Evolutionary conservation across 2,113 vertebrate genomes (phyloP).

Genomic region (Chaenocephalus aceratus): DNA sequence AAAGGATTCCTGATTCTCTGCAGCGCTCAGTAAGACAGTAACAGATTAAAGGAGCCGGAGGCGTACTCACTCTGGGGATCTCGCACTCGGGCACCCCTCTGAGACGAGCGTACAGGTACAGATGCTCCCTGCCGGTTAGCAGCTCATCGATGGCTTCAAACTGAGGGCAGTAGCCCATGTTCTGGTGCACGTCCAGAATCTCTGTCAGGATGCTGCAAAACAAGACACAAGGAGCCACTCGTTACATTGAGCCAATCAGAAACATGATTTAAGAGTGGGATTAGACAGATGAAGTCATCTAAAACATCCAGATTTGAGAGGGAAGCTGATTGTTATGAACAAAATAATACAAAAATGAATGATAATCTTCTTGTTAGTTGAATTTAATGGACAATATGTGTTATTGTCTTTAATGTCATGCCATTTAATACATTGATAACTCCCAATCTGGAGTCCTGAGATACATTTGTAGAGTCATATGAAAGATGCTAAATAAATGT

Average conservation of each 20-base stretch:
- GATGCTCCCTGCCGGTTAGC: conserved; percentile 94
- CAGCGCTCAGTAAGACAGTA: not conserved
- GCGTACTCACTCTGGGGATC: conserved; percentile 87
- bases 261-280: not conserved
- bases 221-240: conserved; percentile 20
- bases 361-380: no score
- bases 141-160: conserved; percentile 96
- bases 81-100: conserved; percentile 92
- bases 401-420: not conserved
- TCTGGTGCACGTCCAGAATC: conserved; percentile 92
- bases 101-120: conserved; percentile 93
- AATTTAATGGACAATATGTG: not conserved
- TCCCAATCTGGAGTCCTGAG: not conserved
- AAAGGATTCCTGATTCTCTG: not conserved
- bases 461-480: not conserved
- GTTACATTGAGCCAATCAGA: not conserved
- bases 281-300: not conserved
- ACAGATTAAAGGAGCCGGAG: conserved; percentile 32
- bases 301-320: not conserved
- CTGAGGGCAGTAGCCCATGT: conserved; percentile 99
- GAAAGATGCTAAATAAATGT: not conserved
- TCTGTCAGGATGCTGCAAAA: conserved; percentile 88
- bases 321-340: not conserved
- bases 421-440: not conserved
- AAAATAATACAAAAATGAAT: not conserved